Conservation (phyloP, 2,113 vertebrate species). For the Gyps fulvus region DNA sequence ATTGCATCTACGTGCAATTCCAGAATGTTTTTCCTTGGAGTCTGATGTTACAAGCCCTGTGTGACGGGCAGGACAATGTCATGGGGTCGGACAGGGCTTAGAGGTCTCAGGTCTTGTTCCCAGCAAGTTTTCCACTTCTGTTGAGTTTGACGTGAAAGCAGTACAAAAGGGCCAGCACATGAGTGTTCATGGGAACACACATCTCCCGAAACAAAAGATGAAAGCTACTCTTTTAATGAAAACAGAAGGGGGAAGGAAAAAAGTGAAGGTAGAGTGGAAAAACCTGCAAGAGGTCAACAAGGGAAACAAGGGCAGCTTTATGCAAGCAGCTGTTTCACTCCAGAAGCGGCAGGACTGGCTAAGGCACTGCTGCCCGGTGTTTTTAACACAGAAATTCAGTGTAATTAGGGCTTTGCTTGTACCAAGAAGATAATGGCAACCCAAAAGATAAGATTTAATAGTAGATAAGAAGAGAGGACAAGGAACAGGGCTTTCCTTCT, state of each 20-base stretch:
- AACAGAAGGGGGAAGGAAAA: background rate
- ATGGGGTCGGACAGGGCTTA: rapidly evolving
- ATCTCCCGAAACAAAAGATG: background rate
- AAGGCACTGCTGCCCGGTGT: background rate
- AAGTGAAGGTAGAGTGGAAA: constrained; percentile 4
- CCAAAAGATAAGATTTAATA: background rate
- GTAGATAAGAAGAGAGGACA: background rate
- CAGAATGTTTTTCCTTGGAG: background rate
- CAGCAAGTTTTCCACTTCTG: background rate
- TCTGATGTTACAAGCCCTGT: rapidly evolving
- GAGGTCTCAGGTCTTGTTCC: background rate
- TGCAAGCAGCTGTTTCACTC: background rate
- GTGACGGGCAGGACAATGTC: background rate
- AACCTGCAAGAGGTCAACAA: constrained; percentile 34
- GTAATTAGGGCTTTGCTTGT: constrained; percentile 4
- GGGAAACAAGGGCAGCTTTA: constrained; percentile 58
- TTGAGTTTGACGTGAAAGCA: background rate
- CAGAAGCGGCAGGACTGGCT: background rate
- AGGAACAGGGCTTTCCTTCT: background rate
- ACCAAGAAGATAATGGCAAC: background rate
- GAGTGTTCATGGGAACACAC: background rate
- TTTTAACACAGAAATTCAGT: background rate
- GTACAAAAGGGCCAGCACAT: background rate
- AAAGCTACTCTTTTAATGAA: constrained; percentile 35
- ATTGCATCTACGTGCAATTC: background rate